Conservation (phyloP, 64 coral and sea anemone species). For the Stichodactyla mertensii region DNA sequence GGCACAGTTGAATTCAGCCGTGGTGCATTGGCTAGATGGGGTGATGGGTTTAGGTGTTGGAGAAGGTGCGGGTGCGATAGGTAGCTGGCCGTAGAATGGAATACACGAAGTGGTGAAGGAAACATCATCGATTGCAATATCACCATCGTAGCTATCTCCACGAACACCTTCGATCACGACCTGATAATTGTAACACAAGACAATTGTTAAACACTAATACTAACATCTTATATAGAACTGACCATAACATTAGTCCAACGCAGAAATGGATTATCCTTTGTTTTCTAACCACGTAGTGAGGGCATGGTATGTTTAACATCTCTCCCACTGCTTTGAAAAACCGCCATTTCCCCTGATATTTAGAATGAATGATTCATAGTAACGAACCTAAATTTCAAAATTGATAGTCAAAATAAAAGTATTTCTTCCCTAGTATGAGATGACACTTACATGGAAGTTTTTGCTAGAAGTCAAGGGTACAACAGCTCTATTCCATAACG, state of each 20-base stretch:
- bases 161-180: slow-evolving; percentile 70
- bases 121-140: slow-evolving; percentile 87
- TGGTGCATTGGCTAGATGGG: slow-evolving; percentile 46
- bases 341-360: no score
- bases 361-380: no score
- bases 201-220: no score
- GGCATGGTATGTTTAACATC: no score
- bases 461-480: slow-evolving; percentile 49
- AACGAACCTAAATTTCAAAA: no score
- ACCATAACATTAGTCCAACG: no score
- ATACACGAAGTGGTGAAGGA: slow-evolving; percentile 55
- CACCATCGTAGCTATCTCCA: slow-evolving; percentile 75
- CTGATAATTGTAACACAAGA: slow-evolving; percentile 5
- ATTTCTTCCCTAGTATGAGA: no score
- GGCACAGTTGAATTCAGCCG: slow-evolving; percentile 86
- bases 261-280: no score
- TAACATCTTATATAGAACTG: no score
- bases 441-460: slow-evolving; percentile 52
- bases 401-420: no score
- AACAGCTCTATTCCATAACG: slow-evolving; percentile 64
- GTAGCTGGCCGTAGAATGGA: slow-evolving; percentile 15
- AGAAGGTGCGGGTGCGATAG: not conserved
- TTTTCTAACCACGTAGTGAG: no score
- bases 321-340: no score
- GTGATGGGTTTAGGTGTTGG: slow-evolving; percentile 51